A percentile compares a stretch with the other conserved stretches of the same genome.
phyloP scores from a whole-genome alignment of 2,888 invertebrate species.

The Byasa hedistus region DNA sequence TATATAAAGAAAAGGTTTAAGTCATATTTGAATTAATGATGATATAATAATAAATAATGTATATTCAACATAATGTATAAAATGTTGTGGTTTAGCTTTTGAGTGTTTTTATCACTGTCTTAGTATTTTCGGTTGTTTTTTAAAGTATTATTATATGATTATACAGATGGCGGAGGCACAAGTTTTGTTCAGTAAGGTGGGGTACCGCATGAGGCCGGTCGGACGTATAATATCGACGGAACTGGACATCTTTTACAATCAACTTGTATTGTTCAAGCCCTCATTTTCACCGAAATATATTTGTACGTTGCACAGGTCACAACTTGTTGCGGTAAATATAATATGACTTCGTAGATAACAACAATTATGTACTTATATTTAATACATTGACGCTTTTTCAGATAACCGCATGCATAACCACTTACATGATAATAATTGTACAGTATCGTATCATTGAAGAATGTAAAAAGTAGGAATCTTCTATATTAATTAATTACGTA shows the following conservation, averaged over 20 bases:
- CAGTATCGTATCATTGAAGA: constrained; percentile 18
- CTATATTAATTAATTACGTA: too few species aligned
- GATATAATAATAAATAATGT: too few species aligned
- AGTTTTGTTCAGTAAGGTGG: constrained; percentile 18
- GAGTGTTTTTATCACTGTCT: neutral
- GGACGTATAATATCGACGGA: constrained; percentile 5
- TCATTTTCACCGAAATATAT: constrained; percentile 21
- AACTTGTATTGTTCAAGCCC: constrained; percentile 18
- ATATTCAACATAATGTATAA: too few species aligned
- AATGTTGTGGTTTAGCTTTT: too few species aligned
- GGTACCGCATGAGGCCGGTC: constrained; percentile 10
- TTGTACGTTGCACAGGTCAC: constrained; percentile 18
- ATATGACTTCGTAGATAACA: neutral
- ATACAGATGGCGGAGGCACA: constrained; percentile 9
- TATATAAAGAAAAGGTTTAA: too few species aligned
- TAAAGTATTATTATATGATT: neutral
- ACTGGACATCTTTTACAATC: constrained; percentile 26
- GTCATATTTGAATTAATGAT: too few species aligned
- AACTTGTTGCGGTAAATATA: constrained; percentile 21
- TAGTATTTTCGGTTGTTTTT: neutral
- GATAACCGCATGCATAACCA: constrained; percentile 9
- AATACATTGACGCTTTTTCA: neutral
- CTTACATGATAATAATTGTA: constrained; percentile 10
- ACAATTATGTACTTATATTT: neutral
- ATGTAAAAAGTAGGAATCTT: neutral